Conservation (phyloP, 2,888 invertebrate species). For the Cerceris ruficornis region DNA sequence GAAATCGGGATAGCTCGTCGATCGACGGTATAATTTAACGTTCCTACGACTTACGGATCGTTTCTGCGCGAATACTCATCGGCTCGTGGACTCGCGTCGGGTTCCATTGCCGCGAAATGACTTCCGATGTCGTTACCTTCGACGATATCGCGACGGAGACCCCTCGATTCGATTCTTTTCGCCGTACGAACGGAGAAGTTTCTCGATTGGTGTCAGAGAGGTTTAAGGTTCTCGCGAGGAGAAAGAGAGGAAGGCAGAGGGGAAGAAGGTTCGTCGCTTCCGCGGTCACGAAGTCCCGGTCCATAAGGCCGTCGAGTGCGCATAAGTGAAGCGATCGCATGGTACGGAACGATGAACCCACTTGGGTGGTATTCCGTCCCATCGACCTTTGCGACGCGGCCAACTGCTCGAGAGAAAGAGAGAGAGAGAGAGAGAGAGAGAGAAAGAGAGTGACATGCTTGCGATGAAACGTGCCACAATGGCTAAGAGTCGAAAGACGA, state of each 20-base stretch:
- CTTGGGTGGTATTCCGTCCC: slow-evolving; percentile 59
- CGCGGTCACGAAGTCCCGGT: slow-evolving; percentile 70
- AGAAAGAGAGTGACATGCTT: slow-evolving; percentile 4
- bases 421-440: too few species aligned
- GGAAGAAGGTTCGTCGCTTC: slow-evolving; percentile 56
- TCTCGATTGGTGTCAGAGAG: slow-evolving; percentile 59
- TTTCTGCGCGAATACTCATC: neutral
- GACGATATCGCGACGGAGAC: neutral
- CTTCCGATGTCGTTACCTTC: neutral
- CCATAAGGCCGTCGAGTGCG: slow-evolving; percentile 73
- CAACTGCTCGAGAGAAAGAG: slow-evolving; percentile 40
- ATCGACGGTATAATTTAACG: neutral
- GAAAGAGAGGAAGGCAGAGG: slow-evolving; percentile 11
- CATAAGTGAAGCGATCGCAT: slow-evolving; percentile 73
- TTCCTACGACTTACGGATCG: too few species aligned
- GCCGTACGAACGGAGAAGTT: slow-evolving; percentile 48
- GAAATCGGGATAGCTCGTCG: slow-evolving; percentile 20
- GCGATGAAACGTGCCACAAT: slow-evolving; percentile 33
- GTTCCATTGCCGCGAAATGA: neutral
- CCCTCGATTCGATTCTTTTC: slow-evolving; percentile 42
- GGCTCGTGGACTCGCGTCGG: neutral
- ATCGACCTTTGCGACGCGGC: slow-evolving; percentile 63
- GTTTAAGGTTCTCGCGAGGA: slow-evolving; percentile 48
- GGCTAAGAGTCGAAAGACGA: slow-evolving; percentile 34
- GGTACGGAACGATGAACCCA: slow-evolving; percentile 70